Evolutionary conservation across 2,888 invertebrate genomes (phyloP), one percentile per base, ranked within the genome.

Genomic region (Pseudeuparius sepicola): DNA sequence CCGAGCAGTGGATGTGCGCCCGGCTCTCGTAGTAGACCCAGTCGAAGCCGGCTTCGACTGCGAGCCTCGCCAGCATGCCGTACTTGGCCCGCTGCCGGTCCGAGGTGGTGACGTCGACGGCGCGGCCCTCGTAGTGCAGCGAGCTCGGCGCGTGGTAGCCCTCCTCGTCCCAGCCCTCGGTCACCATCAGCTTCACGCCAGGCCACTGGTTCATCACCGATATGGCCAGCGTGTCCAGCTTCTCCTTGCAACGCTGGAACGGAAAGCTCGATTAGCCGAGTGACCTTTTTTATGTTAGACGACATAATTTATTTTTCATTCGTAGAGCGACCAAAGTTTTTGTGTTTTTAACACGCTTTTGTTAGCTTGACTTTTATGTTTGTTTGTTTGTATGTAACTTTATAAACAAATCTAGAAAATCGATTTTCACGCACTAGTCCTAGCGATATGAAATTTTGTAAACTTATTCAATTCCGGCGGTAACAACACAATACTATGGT

Each of bases 151-250:
- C 68, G 59, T 87, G 82, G 37, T 75, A 75, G 44, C 73, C 74
- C 55, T 84, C 84, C 60, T 93, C 93, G 57, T 90, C 90, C 93
- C 93, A 96, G 35, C 89, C 92, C 63, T 96, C 94, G 45, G 85
- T 90, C 43, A 96, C 94, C 36, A 92, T 71, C 51, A 96, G 71
- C 50, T 78, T 75, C 42, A 93, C 82, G n/a, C 92, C 88, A 0
- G 93, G 93, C 94, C 96, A 96, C 63, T 89, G 88, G 68, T 94
- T 94, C 89, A 93, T 90, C 63, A 96, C 94, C 52, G 88, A 86
- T 58, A 93, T 87, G 36, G 94, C 92, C 56, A 96, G 67, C 38
- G 87, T 87, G 66, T 93, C 89, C 53, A 96, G 67, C 64, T 88
- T 92, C 66, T 94, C 94, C 63, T 88, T 90, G 67, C 93, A 92